These are phyloP conservation scores for Nomada flava DNA, from an alignment of 2,888 invertebrate genomes.

Conservation along the genomic window DNA sequence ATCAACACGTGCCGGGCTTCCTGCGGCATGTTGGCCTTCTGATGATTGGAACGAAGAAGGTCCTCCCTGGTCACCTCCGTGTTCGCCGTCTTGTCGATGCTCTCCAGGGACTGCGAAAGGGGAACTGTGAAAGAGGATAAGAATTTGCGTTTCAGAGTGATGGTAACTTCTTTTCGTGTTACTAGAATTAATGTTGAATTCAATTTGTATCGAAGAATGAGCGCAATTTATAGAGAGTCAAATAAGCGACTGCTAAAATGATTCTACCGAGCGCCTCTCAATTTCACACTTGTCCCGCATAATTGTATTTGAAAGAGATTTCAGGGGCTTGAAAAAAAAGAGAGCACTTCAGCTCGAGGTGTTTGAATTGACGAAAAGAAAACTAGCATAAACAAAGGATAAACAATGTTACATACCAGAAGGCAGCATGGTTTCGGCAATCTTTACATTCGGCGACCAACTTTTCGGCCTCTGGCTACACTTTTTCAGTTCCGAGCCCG, in stretches of 20 bases:
- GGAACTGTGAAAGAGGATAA: constrained; percentile 81
- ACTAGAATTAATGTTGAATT: too few species aligned
- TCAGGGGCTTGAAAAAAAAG: too few species aligned
- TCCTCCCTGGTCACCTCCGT: constrained; percentile 81
- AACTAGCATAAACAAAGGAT: not conserved
- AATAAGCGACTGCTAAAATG: too few species aligned
- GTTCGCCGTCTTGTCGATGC: constrained; percentile 84
- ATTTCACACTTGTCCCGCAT: too few species aligned
- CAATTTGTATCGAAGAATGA: too few species aligned
- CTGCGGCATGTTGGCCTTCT: constrained; percentile 84
- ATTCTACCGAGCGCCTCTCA: too few species aligned
- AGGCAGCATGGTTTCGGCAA: constrained; percentile 87
- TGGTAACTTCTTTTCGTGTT: too few species aligned
- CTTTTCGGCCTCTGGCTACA: constrained; percentile 87
- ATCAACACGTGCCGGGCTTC: constrained; percentile 92
- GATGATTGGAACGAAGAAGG: constrained; percentile 79
- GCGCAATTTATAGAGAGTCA: too few species aligned
- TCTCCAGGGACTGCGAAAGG: constrained; percentile 89
- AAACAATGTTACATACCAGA: constrained; percentile 57
- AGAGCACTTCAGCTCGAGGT: too few species aligned
- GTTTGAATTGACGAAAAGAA: too few species aligned
- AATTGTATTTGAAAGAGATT: too few species aligned
- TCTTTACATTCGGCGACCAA: constrained; percentile 90
- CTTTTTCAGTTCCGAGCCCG: constrained; percentile 79
- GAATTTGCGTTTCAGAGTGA: too few species aligned